A percentile compares a stretch with the other conserved stretches of the same genome.
phyloP scores from a whole-genome alignment of 2,888 invertebrate species.

The Ernsta delagoae region DNA sequence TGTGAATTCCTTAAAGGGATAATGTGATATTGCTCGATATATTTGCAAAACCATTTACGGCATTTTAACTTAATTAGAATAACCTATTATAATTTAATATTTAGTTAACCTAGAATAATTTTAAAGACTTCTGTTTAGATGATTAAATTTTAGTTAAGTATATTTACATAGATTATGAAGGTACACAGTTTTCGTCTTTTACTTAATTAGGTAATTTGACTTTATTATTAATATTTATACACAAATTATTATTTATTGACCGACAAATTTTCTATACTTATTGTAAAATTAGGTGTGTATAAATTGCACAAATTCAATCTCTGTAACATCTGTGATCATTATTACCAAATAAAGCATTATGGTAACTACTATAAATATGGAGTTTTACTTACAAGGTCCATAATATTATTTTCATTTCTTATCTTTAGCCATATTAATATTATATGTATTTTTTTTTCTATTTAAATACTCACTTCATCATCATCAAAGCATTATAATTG shows the following conservation, averaged over 20 bases:
- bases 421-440: too few species aligned
- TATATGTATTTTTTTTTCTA: background rate
- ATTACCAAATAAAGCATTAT: constrained; percentile 48
- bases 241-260: constrained; percentile 5
- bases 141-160: constrained; percentile 2
- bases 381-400: constrained; percentile 1
- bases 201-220: constrained; percentile 20
- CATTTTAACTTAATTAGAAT: constrained; percentile 9
- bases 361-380: constrained; percentile 8
- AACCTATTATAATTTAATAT: too few species aligned
- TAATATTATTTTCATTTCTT: background rate
- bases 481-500: too few species aligned
- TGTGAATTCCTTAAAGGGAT: constrained; percentile 34
- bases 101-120: constrained; percentile 6
- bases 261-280: background rate
- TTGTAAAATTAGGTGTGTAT: constrained; percentile 15
- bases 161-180: background rate
- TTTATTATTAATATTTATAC: constrained; percentile 15
- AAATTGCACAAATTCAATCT: constrained; percentile 19
- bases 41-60: constrained; percentile 25
- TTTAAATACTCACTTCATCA: too few species aligned
- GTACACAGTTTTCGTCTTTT: constrained; percentile 7
- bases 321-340: constrained; percentile 48
- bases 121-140: constrained; percentile 11
- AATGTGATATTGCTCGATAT: constrained; percentile 38